phyloP scores from a whole-genome alignment of 1,140 invertebrate species.

The Octopus sinensis region DNA sequence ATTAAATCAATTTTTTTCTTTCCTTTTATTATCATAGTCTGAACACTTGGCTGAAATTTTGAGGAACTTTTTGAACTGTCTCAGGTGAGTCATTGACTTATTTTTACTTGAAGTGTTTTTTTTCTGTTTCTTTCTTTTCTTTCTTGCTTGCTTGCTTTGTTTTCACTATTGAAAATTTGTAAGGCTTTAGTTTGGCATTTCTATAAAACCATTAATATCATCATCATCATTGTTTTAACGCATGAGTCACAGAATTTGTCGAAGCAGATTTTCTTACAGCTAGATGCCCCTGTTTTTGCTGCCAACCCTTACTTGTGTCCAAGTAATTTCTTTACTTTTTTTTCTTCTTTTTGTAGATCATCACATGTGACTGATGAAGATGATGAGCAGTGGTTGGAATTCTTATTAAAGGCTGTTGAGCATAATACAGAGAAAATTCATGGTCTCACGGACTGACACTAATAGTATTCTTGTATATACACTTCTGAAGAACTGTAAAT shows the following conservation, averaged over 20 bases:
- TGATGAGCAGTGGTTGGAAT: slow-evolving; percentile 30
- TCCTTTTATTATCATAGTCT: slow-evolving; percentile 21
- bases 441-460: background rate
- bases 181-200: no score
- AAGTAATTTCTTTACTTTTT: background rate
- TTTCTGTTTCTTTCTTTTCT: no score
- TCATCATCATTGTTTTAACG: no score
- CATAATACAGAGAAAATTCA: slow-evolving; percentile 29
- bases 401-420: slow-evolving; percentile 25
- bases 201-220: no score
- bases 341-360: slow-evolving; percentile 21
- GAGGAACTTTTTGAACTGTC: slow-evolving; percentile 22
- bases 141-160: no score
- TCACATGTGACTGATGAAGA: slow-evolving; percentile 25
- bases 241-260: no score
- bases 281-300: no score
- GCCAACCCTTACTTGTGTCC: background rate
- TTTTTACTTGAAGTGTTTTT: no score
- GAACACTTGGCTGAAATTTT: slow-evolving; percentile 20
- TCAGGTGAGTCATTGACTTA: slow-evolving; percentile 23
- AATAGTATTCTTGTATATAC: no score
- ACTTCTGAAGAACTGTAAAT: no score
- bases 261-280: no score
- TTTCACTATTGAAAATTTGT: no score
- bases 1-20: background rate